A percentile compares a stretch with the other conserved stretches of the same genome.
Evolutionary conservation across 2,888 invertebrate genomes (phyloP).

Genomic region (Dioctria rufipes): DNA sequence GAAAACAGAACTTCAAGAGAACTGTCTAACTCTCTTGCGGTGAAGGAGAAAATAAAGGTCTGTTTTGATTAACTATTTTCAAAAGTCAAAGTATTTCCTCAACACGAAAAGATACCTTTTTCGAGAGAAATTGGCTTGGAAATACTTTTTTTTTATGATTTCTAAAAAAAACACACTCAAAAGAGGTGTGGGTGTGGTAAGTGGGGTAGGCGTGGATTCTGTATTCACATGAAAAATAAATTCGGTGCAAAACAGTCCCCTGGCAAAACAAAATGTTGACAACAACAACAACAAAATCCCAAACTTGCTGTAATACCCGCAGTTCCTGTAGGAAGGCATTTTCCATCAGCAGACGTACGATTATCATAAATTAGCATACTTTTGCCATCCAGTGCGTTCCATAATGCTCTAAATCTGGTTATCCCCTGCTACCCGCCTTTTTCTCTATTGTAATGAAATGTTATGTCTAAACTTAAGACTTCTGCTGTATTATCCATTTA

Average conservation of each 20-base stretch:
- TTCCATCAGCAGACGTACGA: slow-evolving; percentile 31
- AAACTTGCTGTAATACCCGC: not conserved
- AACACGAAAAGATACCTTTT: too few species aligned
- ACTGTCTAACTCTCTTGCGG: too few species aligned
- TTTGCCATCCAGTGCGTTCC: slow-evolving; percentile 46
- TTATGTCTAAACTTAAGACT: slow-evolving; percentile 47
- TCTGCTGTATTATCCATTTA: slow-evolving; percentile 28
- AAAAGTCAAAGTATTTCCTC: too few species aligned
- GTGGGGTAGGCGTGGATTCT: not conserved
- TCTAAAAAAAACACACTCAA: too few species aligned
- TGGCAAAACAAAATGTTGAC: slow-evolving; percentile 21
- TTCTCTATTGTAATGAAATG: slow-evolving; percentile 42
- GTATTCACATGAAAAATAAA: slow-evolving; percentile 22
- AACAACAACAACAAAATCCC: not conserved
- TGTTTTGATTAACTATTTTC: too few species aligned
- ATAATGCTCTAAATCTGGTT: slow-evolving; percentile 47
- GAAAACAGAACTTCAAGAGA: too few species aligned
- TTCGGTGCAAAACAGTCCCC: slow-evolving; percentile 9
- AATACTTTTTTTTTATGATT: too few species aligned
- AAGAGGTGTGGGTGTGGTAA: not conserved
- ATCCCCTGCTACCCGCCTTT: slow-evolving; percentile 33
- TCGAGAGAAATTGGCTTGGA: too few species aligned
- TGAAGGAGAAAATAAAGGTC: too few species aligned
- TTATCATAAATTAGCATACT: slow-evolving; percentile 54
- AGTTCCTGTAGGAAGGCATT: not conserved